Evolutionary conservation across 2,797 vertebrate species (phyloP), one percentile per base, ranked within the genome.

Genomic region (Rhodeus uyekii): DNA sequence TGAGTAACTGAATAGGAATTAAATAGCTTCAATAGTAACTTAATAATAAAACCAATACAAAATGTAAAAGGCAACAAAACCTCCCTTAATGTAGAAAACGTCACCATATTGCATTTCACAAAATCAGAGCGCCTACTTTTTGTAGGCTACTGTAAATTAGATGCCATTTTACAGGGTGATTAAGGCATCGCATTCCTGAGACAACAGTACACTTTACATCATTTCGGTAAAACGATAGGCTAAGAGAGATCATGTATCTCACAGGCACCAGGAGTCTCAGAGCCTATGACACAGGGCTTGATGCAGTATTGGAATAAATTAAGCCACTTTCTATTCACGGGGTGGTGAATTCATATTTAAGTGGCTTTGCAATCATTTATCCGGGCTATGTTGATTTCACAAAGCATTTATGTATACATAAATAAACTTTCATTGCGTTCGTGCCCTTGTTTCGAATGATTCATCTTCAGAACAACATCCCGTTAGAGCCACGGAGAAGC

Each of bases 321-420:
- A 87, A 88, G 89, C 85, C 88, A 88, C 86, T 87, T 83, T 82
- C 58, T 58, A 86, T 80, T 76, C 77, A 86, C 58, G 29, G 68
- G 84, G 34, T 24, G 48, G 24, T 46, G 76, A 77, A 86, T 64
- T 78, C 22, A 83, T 8, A 76, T n/a, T 60, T 12, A 63, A 73
- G 64, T 68, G 42, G 34, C n/a, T 55, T 39, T 46, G 55, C 67
- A 29, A 19, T 14, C 29, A 18, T 24, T 46, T 8, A 60, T 22
- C 44, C 24, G 12, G 4, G 12, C 24, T 42, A 72, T 53, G 76
- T 32, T 76, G 19, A 64, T 65, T 38, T 34, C 16, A n/a, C 36
- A 42, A 58, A 55, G 13, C 53, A 44, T 60, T 19, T 2, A 67
- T 36, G 69, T 5, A 55, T 36, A 48, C 38, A 77, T 67, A 65